Percentiles rank a stretch among this genome's conserved stretches.
These are phyloP conservation scores for Caerostris darwini DNA, from an alignment of 1,140 invertebrate species.

Conservation along the genomic window DNA sequence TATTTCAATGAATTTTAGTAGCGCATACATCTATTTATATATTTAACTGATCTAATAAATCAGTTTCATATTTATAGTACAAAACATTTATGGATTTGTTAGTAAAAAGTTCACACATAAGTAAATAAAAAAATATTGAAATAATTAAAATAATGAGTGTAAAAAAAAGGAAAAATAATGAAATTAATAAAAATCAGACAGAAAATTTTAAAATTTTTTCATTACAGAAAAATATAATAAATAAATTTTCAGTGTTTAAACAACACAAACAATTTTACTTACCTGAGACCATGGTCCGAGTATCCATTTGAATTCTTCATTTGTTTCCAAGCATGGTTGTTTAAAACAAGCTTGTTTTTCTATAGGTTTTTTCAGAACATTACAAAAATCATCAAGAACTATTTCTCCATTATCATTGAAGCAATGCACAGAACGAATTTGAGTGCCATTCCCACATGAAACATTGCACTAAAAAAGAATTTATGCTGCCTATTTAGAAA, in stretches of 20 bases:
- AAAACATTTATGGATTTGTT: too few species aligned
- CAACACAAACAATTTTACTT: background rate
- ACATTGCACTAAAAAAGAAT: constrained; percentile 84
- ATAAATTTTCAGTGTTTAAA: background rate
- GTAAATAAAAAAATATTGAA: too few species aligned
- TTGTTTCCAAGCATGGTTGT: background rate
- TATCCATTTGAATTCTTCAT: constrained; percentile 51
- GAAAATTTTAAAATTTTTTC: too few species aligned
- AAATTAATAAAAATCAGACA: too few species aligned
- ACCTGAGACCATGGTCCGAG: constrained; percentile 66
- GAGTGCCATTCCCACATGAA: constrained; percentile 85
- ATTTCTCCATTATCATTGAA: constrained; percentile 49
- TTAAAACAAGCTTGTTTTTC: constrained; percentile 15
- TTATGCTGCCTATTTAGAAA: background rate
- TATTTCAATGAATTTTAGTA: too few species aligned
- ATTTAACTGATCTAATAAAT: too few species aligned
- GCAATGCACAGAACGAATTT: constrained; percentile 85
- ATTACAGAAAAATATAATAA: too few species aligned
- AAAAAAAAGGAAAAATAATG: too few species aligned
- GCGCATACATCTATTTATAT: too few species aligned
- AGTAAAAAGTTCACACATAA: too few species aligned
- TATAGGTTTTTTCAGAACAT: constrained; percentile 31
- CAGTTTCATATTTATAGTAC: too few species aligned
- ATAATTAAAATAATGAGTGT: too few species aligned
- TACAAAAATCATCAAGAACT: constrained; percentile 28